Base-by-base conservation (phyloP, 2,113 vertebrate genomes). In the Alligator mississippiensis region DNA sequence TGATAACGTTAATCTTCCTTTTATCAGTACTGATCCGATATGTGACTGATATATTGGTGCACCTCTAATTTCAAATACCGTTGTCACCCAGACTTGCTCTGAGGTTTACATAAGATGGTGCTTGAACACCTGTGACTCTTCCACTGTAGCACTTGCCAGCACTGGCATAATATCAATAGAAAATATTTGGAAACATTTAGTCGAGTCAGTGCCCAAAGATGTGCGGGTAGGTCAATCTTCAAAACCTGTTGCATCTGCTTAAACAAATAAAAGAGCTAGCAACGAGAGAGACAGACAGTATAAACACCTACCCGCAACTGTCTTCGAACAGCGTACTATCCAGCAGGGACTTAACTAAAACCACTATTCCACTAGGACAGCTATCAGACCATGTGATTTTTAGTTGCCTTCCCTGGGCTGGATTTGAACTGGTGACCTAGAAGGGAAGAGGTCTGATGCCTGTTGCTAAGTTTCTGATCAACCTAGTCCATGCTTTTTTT, bases 321-420 rank as follows among this genome's bases (percentile, higher is more conserved):
- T 47, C 47, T 30, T 64, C 13, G 1, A 30, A 24, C 63, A 0
- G 1, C 1, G 7, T 84, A 92, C 77, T 77, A 84, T 77, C 84
- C 12, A 3, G 74, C 66, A 77, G 58, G 80, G 85, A 47, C 88
- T 92, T 89, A 87, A 93, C 84, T 94, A 89, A 94, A 74, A 93
- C 30, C 6, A 63, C 77, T 1, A 0, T 88, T 95, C 80, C 88
- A 60, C 84, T 88, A 60, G 59, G 77, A 90, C 47, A 91, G 27
- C 76, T 72, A 82, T 82, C 24, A 84, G 62, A 88, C 58, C 75
- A 85, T 78, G 88, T 54, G 89, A 30, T 54, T 79, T 92, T 95
- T 66, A 76, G 66, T 79, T 81, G n/a, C 2, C 1, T 77, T 55
- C 58, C 74, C 78, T 34, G 75, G 94, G 80, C 80, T 93, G 66